A percentile compares a stretch with the other conserved stretches of the same genome.
Evolutionary conservation across 2,113 vertebrate species (phyloP).

Genomic region (Ciconia stormi): DNA sequence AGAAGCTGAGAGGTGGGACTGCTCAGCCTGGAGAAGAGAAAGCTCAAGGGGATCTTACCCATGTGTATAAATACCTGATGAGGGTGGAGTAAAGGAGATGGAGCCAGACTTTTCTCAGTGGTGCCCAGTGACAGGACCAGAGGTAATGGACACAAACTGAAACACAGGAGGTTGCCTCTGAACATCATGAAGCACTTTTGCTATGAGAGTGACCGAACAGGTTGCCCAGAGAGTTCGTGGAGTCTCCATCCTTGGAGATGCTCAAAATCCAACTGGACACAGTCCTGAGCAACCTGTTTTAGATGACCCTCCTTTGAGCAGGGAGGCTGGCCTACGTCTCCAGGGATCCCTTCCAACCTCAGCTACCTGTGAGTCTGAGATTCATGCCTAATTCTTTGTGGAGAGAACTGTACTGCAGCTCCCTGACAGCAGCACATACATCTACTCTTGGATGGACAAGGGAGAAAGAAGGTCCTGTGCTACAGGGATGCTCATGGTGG

Average conservation of each 20-base stretch:
- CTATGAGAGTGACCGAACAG: neutral
- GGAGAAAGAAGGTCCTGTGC: neutral
- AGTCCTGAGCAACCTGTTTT: neutral
- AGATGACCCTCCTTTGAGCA: neutral
- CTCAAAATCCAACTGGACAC: neutral
- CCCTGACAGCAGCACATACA: neutral
- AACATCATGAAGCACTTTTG: neutral
- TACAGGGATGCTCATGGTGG: fast-evolving
- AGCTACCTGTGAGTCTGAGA: neutral
- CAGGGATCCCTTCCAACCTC: neutral
- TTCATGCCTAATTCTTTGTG: neutral
- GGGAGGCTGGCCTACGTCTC: neutral
- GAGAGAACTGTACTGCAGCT: neutral
- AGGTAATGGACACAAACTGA: neutral
- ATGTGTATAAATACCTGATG: neutral
- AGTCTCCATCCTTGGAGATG: neutral
- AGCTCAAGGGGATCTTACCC: neutral
- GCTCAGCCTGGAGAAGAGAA: neutral
- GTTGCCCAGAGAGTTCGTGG: neutral
- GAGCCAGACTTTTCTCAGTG: neutral
- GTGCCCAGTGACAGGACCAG: neutral
- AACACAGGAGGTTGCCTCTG: neutral
- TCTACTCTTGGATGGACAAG: neutral
- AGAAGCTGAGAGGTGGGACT: neutral
- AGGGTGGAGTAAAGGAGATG: neutral